Conservation (phyloP, 2,888 invertebrate genomes). For the Brachylomia viminalis region DNA sequence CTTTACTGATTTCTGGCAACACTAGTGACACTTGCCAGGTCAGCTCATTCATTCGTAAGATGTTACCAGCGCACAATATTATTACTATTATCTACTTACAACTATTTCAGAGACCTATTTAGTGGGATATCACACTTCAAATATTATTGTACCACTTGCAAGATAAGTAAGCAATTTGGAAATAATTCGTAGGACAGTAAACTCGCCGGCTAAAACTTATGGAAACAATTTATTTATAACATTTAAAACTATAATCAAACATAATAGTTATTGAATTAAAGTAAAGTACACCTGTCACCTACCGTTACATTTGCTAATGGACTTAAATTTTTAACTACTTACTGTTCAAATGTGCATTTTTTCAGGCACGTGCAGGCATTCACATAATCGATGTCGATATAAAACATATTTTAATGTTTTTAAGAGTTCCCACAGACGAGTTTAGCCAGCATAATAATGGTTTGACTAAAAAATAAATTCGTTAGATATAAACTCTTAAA, state of each 20-base stretch:
- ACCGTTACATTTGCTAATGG: neutral
- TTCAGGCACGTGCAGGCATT: neutral
- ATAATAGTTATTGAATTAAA: slow-evolving; percentile 2
- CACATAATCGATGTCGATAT: neutral
- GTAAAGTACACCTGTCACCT: neutral
- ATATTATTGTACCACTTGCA: slow-evolving; percentile 65
- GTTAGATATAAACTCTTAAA: slow-evolving; percentile 56
- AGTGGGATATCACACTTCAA: slow-evolving; percentile 70
- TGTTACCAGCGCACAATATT: slow-evolving; percentile 63
- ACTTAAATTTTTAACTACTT: neutral
- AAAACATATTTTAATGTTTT: neutral
- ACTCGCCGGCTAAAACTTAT: slow-evolving; percentile 40
- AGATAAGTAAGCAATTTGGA: slow-evolving; percentile 49
- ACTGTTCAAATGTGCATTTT: neutral
- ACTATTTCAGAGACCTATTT: slow-evolving; percentile 67
- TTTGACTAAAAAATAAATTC: slow-evolving; percentile 57
- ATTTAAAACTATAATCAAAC: slow-evolving; percentile 8
- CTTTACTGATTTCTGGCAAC: slow-evolving; percentile 58
- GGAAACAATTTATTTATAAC: slow-evolving; percentile 9
- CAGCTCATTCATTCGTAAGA: slow-evolving; percentile 50
- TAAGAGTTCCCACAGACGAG: slow-evolving; percentile 23
- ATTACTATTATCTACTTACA: slow-evolving; percentile 71
- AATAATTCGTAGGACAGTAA: slow-evolving; percentile 34
- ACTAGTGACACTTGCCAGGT: slow-evolving; percentile 58
- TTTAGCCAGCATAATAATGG: slow-evolving; percentile 49